Conservation (phyloP, 2,113 vertebrate genomes). For the Neolamprologus modestus region DNA sequence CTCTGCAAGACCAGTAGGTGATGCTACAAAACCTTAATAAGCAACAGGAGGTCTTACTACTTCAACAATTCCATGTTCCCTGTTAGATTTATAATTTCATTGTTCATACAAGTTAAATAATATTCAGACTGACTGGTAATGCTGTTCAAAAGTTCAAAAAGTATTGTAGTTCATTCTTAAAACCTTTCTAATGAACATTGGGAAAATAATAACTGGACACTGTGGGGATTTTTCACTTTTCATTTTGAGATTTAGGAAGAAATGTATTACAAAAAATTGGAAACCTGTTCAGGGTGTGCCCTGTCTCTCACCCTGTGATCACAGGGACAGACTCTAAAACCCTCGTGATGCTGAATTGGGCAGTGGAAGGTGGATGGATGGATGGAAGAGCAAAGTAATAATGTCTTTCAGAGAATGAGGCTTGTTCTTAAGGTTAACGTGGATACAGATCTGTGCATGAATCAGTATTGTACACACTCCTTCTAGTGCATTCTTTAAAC, state of each 20-base stretch:
- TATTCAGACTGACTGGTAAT: not conserved
- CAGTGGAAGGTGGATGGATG: not conserved
- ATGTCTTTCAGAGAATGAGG: not conserved
- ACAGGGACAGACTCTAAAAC: not conserved
- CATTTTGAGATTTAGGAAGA: not conserved
- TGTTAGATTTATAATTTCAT: not conserved
- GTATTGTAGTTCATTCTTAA: not conserved
- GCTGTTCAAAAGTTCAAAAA: not conserved
- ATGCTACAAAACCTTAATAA: not conserved
- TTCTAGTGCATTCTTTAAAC: conserved; percentile 66
- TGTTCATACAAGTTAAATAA: not conserved
- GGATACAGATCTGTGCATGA: not conserved
- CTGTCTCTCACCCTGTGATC: not conserved
- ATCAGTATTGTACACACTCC: conserved; percentile 30
- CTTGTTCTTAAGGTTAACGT: not conserved
- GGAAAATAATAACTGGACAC: not conserved
- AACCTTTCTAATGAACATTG: not conserved
- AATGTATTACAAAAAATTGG: not conserved
- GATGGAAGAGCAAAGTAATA: not conserved
- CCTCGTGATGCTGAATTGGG: not conserved
- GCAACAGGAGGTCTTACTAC: not conserved
- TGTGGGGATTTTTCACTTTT: not conserved
- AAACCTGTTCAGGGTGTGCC: not conserved
- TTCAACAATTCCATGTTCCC: not conserved
- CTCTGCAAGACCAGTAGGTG: conserved; percentile 1